Evolutionary conservation across 2,113 vertebrate genomes (phyloP), one percentile per base, ranked within the genome.

Genomic region (Heterotis niloticus): DNA sequence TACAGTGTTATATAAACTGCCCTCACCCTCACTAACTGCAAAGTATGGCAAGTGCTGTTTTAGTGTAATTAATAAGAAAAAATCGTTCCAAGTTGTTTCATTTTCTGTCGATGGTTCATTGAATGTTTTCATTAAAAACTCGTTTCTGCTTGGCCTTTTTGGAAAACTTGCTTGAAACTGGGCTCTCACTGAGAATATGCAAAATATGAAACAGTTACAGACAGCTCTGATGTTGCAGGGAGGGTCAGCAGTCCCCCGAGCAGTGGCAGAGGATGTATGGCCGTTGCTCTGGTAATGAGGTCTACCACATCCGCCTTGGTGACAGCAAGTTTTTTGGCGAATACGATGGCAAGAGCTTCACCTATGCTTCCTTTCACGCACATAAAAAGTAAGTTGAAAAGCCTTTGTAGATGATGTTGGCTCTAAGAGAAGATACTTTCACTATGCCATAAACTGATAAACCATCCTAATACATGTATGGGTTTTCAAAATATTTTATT

Each of bases 201-300:
- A 44, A 44, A 44, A 7, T 44, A 7, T 44, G 34, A 44, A 44
- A 44, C 34, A 44, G 34, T 2, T 44, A 44, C 52, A 64, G 78
- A 26, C 56, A 26, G 79, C 16, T 17, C 59, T 70, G 13, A 5
- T 28, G 17, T 89, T 92, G 84, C 91, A 99, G 97, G 83, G 97
- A 98, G 87, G 95, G 94, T 57, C 96, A 96, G 56, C 96, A 98
- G 82, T 97, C 96, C 0, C 93, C 95, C 0, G 96, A 98, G 85
- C 95, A 96, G 64, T 99, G 97, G 97, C 97, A 99, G 92, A 96
- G 95, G 88, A 95, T 93, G 89, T 99, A 99, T 9, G 97, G 97
- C 44, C 93, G 95, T 80, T 99, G 96, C 87, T 99, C 97, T 0
- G 96, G 96, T 81, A 99, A 98, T 10, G 97, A 99, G 90, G 96